These are phyloP conservation scores for Panthera uncia DNA, from an alignment of 2,113 vertebrate genomes.

Conservation along the genomic window DNA sequence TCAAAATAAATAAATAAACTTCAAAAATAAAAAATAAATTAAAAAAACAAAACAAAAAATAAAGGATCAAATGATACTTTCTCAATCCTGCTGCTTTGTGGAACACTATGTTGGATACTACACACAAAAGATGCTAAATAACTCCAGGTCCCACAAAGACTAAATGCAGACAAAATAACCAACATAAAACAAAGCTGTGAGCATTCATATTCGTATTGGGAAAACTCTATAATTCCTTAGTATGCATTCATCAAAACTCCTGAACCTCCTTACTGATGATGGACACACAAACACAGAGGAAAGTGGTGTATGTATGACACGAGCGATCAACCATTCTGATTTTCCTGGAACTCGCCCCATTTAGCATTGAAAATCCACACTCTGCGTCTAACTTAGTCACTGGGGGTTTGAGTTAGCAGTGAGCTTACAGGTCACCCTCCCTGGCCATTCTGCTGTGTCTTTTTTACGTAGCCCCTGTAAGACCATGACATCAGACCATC, in stretches of 20 bases:
- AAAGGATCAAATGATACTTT: not conserved
- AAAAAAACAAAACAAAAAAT: too few species aligned
- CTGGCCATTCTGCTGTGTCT: not conserved
- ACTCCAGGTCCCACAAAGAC: not conserved
- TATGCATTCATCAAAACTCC: not conserved
- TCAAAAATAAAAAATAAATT: too few species aligned
- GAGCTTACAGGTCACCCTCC: not conserved
- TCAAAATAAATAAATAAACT: too few species aligned
- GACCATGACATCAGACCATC: not conserved
- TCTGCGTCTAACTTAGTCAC: not conserved
- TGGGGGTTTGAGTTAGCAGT: not conserved
- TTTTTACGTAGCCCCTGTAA: not conserved
- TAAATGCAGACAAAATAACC: not conserved
- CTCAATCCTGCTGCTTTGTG: not conserved
- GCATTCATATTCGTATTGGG: not conserved
- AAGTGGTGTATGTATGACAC: rapidly evolving
- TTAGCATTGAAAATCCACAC: not conserved
- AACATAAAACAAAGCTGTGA: not conserved
- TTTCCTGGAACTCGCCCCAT: not conserved
- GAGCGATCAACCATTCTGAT: not conserved
- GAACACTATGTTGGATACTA: not conserved
- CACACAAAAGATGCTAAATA: not conserved
- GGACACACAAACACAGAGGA: not conserved
- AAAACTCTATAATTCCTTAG: not conserved
- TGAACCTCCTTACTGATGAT: not conserved